These are phyloP conservation scores for Acanthosepion lycidas DNA, from an alignment of 2,888 invertebrate species.

Conservation along the genomic window DNA sequence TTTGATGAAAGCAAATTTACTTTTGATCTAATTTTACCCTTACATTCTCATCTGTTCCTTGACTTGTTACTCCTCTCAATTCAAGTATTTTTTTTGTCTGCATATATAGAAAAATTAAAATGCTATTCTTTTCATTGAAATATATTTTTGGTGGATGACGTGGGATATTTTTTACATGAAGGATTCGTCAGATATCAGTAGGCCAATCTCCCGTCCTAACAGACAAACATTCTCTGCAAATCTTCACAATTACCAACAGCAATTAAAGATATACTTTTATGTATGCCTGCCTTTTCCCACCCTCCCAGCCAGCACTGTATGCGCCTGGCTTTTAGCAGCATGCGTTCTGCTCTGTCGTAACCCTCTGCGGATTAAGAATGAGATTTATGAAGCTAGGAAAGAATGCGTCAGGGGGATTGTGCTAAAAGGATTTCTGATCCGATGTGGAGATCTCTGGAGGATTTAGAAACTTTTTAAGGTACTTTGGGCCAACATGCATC, in stretches of 20 bases:
- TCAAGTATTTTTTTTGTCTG: too few species aligned
- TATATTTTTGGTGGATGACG: too few species aligned
- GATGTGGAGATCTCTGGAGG: slow-evolving; percentile 12
- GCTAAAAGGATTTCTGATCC: slow-evolving; percentile 14
- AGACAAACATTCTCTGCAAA: background rate
- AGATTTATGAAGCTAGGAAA: background rate
- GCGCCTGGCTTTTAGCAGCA: background rate
- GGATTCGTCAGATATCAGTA: too few species aligned
- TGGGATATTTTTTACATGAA: too few species aligned
- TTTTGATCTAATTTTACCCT: too few species aligned
- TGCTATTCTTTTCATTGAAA: too few species aligned
- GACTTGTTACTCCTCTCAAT: too few species aligned
- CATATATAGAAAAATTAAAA: too few species aligned
- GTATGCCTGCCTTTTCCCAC: background rate
- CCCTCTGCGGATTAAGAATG: background rate
- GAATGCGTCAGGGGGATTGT: background rate
- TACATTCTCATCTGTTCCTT: too few species aligned
- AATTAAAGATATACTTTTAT: background rate
- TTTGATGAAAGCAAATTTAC: too few species aligned
- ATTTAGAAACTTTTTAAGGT: background rate
- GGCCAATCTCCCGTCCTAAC: background rate
- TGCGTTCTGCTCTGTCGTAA: background rate
- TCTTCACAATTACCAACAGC: background rate
- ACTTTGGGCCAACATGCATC: background rate
- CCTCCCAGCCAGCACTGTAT: background rate